These are phyloP conservation scores for Drosophila sp. DNA, from an alignment of 1,140 invertebrate genomes.

Conservation along the genomic window DNA sequence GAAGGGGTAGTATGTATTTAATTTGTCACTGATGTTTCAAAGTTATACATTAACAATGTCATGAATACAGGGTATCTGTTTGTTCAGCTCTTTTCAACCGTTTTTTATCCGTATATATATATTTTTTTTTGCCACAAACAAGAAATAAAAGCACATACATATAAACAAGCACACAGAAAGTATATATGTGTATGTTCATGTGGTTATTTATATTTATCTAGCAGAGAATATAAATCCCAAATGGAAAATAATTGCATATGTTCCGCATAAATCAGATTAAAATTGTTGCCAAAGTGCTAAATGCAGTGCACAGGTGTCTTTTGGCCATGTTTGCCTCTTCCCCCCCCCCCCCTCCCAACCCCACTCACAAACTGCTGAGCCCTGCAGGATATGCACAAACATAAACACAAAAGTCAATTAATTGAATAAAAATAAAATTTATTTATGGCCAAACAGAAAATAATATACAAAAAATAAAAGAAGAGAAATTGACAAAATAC, in stretches of 20 bases:
- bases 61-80: neutral
- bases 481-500: conserved; percentile 14
- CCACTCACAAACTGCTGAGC: neutral
- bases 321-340: conserved; percentile 1
- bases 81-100: neutral
- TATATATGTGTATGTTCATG: neutral
- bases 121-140: neutral
- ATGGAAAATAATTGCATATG: conserved; percentile 45
- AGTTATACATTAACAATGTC: too few species aligned
- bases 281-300: conserved; percentile 51
- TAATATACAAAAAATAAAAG: conserved; percentile 26
- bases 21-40: neutral
- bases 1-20: neutral
- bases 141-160: neutral
- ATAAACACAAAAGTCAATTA: conserved; percentile 70
- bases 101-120: too few species aligned
- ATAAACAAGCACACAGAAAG: neutral
- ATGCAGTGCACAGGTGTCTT: conserved; percentile 40
- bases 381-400: conserved; percentile 39
- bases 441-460: conserved; percentile 40
- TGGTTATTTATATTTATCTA: conserved; percentile 13
- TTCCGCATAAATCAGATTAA: conserved; percentile 50
- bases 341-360: neutral
- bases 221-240: conserved; percentile 22
- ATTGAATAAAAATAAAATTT: conserved; percentile 67